Evolutionary conservation across 2,888 invertebrate genomes (phyloP).

Genomic region (Lasioglossum oenotherae): DNA sequence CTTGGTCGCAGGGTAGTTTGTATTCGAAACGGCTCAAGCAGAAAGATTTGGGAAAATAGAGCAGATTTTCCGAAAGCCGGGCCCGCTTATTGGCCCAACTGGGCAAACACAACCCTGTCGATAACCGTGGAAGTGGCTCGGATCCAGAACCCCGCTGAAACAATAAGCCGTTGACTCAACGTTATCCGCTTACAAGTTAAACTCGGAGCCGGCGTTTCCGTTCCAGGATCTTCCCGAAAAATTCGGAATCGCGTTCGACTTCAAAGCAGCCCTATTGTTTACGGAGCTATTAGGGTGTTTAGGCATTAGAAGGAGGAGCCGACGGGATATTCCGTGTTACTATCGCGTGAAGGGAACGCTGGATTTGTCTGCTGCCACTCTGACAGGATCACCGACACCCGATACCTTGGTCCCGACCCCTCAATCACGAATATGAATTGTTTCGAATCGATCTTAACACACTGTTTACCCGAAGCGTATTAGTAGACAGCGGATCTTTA

Average conservation of each 20-base stretch:
- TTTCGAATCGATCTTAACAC: constrained; percentile 1
- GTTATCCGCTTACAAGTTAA: constrained; percentile 84
- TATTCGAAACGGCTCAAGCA: background rate
- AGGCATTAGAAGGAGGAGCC: constrained; percentile 72
- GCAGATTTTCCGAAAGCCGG: constrained; percentile 47
- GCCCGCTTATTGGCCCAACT: constrained; percentile 76
- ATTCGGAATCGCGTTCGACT: constrained; percentile 69
- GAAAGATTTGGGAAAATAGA: constrained; percentile 55
- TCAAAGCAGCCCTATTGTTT: constrained; percentile 79
- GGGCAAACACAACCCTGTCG: constrained; percentile 78
- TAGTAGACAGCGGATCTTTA: background rate
- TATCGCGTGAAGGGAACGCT: constrained; percentile 24
- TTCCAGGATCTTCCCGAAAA: constrained; percentile 74
- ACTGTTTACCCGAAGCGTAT: background rate
- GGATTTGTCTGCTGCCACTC: constrained; percentile 70
- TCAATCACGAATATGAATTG: constrained; percentile 7
- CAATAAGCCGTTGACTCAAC: constrained; percentile 83
- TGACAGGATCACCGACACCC: constrained; percentile 48
- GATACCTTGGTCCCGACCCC: constrained; percentile 33
- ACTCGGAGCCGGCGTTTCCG: constrained; percentile 75
- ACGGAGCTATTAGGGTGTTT: constrained; percentile 83
- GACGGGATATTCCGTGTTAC: constrained; percentile 49
- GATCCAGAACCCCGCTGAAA: constrained; percentile 77
- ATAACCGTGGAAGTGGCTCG: constrained; percentile 75
- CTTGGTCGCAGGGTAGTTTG: background rate